Conservation (phyloP, 2,113 vertebrate genomes). For the Phrynosoma blainvillii region DNA sequence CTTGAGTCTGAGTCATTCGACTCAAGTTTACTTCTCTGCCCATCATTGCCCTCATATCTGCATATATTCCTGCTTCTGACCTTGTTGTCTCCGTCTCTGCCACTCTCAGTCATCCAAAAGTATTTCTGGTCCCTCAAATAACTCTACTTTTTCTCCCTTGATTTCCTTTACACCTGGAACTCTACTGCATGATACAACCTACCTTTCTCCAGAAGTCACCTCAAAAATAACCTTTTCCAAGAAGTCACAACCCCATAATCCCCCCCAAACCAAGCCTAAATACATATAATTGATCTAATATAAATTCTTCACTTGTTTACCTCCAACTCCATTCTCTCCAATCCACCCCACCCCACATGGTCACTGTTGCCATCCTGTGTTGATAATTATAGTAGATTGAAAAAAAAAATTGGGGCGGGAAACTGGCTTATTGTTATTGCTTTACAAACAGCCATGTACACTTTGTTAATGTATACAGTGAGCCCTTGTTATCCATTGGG, state of each 20-base stretch:
- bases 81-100: neutral
- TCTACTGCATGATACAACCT: neutral
- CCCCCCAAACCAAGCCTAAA: neutral
- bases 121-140: neutral
- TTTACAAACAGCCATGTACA: neutral
- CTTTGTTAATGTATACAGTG: neutral
- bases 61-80: neutral
- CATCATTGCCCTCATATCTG: neutral
- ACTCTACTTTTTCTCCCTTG: neutral
- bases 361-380: no score
- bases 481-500: no score
- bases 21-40: neutral
- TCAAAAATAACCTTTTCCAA: neutral
- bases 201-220: no score
- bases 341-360: no score
- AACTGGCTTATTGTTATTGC: neutral
- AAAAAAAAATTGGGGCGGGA: neutral
- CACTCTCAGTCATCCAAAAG: neutral
- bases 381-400: no score
- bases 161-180: neutral
- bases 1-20: no score
- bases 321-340: no score
- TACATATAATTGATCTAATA: no score
- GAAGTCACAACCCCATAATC: neutral
- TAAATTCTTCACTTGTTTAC: no score